These are phyloP conservation scores for cattle (Bos taurus) DNA, from an alignment of 2,113 vertebrate genomes.

Conservation along the genomic window DNA sequence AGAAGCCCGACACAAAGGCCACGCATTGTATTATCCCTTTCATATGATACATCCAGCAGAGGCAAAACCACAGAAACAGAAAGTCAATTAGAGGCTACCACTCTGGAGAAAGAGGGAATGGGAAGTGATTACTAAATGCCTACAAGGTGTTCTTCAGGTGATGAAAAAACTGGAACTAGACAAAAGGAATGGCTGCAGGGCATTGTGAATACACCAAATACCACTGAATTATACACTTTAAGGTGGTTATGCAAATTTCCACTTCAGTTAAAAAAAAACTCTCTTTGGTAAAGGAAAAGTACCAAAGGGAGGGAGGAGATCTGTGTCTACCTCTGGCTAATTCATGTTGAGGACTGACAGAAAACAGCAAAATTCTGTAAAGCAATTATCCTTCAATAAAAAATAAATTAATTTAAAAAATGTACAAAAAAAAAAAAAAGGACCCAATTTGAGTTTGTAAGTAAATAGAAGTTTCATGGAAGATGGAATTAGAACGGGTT, in stretches of 20 bases:
- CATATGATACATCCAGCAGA: not conserved
- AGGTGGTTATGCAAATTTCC: not conserved
- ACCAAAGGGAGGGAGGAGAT: not conserved
- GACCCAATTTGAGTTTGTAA: not conserved
- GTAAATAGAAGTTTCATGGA: not conserved
- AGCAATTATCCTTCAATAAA: not conserved
- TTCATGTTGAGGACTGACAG: not conserved
- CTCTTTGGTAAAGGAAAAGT: not conserved
- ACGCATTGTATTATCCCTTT: accelerated
- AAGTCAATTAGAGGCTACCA: not conserved
- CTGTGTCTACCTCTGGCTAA: not conserved
- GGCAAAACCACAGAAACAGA: not conserved
- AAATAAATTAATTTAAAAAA: not conserved
- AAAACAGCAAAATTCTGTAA: not conserved
- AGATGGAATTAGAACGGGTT: not conserved
- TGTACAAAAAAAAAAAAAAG: not conserved
- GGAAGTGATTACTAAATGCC: not conserved
- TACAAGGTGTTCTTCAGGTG: not conserved
- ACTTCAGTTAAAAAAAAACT: not conserved
- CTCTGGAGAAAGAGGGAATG: not conserved
- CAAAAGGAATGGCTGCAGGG: not conserved
- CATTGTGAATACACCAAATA: no score
- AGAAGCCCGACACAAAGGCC: not conserved
- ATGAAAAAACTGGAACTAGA: not conserved
- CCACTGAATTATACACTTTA: not conserved